Percentiles rank a stretch among this genome's conserved stretches.
Conservation (phyloP, 1,140 invertebrate genomes). For the Pissodes strobi region DNA sequence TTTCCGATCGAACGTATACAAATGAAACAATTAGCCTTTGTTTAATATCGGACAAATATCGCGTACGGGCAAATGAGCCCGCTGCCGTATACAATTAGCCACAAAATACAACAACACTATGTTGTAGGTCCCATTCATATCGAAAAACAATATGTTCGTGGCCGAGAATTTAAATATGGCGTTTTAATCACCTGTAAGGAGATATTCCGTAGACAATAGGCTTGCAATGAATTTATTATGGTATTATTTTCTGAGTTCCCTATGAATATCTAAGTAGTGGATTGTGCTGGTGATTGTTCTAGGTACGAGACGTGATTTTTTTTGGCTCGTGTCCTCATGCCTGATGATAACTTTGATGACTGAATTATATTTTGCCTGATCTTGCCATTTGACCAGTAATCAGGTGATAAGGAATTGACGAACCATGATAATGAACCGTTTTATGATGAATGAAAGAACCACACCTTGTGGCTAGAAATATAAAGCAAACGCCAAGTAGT, state of each 20-base stretch:
- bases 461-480: no score
- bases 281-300: no score
- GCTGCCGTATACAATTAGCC: conserved; percentile 35
- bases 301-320: no score
- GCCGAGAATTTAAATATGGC: conserved; percentile 28
- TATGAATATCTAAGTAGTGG: conserved; percentile 29
- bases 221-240: conserved; percentile 36
- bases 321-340: no score
- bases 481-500: no score
- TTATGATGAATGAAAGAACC: no score
- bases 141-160: conserved; percentile 21
- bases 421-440: no score
- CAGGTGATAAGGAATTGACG: no score
- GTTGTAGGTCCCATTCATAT: conserved; percentile 32
- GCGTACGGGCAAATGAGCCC: conserved; percentile 18
- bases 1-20: conserved; percentile 16
- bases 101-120: conserved; percentile 24
- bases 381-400: no score
- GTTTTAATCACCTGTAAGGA: conserved; percentile 30
- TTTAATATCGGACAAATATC: conserved; percentile 34
- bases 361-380: no score
- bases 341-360: no score
- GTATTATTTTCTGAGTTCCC: conserved; percentile 27
- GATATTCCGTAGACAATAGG: conserved; percentile 31
- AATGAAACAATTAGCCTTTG: conserved; percentile 35